phyloP scores from a whole-genome alignment of 2,797 vertebrate genomes.

The Enteromius anoplus region DNA sequence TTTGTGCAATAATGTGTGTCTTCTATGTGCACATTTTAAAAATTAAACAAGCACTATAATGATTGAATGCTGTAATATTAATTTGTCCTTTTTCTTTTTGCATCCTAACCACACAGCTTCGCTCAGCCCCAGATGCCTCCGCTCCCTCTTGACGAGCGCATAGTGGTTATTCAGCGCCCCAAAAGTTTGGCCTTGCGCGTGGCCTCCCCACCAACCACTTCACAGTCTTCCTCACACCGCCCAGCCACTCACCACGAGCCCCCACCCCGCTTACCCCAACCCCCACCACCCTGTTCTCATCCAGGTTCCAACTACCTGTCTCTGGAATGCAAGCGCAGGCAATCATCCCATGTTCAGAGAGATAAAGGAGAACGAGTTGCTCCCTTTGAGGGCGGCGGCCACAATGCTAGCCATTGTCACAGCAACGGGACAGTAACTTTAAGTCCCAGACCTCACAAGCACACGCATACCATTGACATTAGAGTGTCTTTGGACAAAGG shows the following conservation, averaged over 20 bases:
- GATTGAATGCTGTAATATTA: constrained; percentile 3
- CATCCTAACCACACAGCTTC: constrained; percentile 66
- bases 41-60: constrained; percentile 10
- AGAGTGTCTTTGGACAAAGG: constrained; percentile 77
- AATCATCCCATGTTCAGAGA: constrained; percentile 68
- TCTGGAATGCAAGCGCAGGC: constrained; percentile 78
- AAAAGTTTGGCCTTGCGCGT: constrained; percentile 79
- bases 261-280: constrained; percentile 64
- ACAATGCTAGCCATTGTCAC: constrained; percentile 73
- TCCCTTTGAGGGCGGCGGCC: constrained; percentile 61
- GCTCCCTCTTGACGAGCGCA: constrained; percentile 83
- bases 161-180: constrained; percentile 82
- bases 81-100: constrained; percentile 53
- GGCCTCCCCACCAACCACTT: constrained; percentile 73
- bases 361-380: constrained; percentile 68
- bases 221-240: constrained; percentile 72
- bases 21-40: constrained; percentile 4
- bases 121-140: constrained; percentile 82
- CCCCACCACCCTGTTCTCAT: constrained; percentile 68
- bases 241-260: constrained; percentile 69
- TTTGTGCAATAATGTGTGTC: constrained; percentile 42
- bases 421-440: constrained; percentile 80
- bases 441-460: constrained; percentile 73
- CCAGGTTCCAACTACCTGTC: constrained; percentile 64
- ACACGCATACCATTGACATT: constrained; percentile 82